Base-by-base conservation (phyloP, 2,888 invertebrate genomes). In the Ophonus ardosiacus region DNA sequence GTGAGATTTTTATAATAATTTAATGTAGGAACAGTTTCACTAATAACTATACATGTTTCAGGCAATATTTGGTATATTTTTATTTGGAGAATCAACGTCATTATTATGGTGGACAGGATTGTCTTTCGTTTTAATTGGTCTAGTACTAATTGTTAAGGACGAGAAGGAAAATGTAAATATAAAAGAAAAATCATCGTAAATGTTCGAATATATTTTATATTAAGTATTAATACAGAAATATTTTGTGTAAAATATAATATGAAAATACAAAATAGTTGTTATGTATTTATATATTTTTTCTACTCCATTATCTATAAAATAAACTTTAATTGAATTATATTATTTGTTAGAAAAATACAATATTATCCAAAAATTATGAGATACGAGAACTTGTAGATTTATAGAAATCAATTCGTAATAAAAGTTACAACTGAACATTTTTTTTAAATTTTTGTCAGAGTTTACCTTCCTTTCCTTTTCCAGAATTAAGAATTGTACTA, bases 21-120 rank as follows among this genome's bases (percentile, higher is more conserved):
- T 71, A 17, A 40, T 86, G 21, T 68, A 59, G 65, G 21, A 18
- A 17, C 56, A 56, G 21, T 31, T 51, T 76, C 21, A 13, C 0
- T n/a, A 40, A 17, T 38, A 74, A 18, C 10, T 85, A 6, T 31
- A 31, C 21, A 21, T 5, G 31, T 80, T 86, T 18, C 63, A 97
- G 97, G 97, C 96, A 63, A 85, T 96, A 56, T 91, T 95, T 83
- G 97, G 97, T 4, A 92, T 93, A 81, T 85, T 94, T 7, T 88
- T 96, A 61, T 97, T 97, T 90, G 92, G 93, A 18, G 97, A 97
- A 90, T 91, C 93, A 0, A 93, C 96, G 0, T 94, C 96, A 0
- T 76, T 94, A 6, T 89, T 93, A 51, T 97, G 97, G 94, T 95
- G 96, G 94, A 88, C 93, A 8, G 97, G 97, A 0, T 94, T 95